Evolutionary conservation across 2,797 vertebrate genomes (phyloP).

Genomic region (Pseudochirops corinnae): DNA sequence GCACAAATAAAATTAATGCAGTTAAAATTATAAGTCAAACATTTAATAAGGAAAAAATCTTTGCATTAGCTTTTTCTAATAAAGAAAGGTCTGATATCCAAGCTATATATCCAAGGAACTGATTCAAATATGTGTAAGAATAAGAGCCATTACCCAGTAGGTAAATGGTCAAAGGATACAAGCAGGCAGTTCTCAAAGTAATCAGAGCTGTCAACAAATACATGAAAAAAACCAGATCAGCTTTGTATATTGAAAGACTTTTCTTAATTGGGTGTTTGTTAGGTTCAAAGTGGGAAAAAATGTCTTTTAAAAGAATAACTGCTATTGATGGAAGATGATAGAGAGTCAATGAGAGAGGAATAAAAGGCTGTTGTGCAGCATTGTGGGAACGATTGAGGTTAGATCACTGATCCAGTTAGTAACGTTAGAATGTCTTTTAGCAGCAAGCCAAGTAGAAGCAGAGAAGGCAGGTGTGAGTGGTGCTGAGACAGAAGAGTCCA

Average conservation of each 20-base stretch:
- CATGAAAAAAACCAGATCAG: neutral
- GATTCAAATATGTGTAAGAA: neutral
- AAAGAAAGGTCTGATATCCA: neutral
- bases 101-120: neutral
- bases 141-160: neutral
- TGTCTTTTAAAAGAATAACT: neutral
- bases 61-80: neutral
- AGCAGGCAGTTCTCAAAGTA: neutral
- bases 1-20: neutral
- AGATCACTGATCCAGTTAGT: neutral
- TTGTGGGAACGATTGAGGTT: neutral
- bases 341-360: neutral
- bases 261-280: neutral
- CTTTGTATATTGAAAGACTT: neutral
- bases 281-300: neutral
- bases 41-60: neutral
- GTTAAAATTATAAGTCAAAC: neutral
- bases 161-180: neutral
- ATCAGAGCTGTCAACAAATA: neutral
- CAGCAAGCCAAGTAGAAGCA: neutral
- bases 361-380: neutral
- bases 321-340: neutral
- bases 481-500: neutral
- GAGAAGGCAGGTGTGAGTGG: neutral
- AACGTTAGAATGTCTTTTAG: neutral